phyloP scores from a whole-genome alignment of 2,113 vertebrate genomes.

The Falco punctatus region DNA sequence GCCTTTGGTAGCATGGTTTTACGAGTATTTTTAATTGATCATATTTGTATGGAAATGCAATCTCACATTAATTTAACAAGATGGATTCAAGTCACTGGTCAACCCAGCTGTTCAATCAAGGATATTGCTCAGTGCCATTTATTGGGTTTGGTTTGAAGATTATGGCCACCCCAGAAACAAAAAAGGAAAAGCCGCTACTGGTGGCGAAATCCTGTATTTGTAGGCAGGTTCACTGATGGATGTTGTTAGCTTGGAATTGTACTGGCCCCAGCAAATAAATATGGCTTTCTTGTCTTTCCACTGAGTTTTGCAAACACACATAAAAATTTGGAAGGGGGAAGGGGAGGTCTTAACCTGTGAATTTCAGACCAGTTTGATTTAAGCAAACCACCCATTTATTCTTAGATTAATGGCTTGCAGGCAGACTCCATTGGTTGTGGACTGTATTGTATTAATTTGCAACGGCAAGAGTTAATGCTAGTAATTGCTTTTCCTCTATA shows the following conservation, averaged over 20 bases:
- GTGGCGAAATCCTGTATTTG: not conserved
- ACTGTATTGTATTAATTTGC: conserved; percentile 53
- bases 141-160: conserved; percentile 2
- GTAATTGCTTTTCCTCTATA: conserved; percentile 49
- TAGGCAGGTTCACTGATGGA: conserved; percentile 3
- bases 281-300: not conserved
- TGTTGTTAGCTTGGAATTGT: not conserved
- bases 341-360: not conserved
- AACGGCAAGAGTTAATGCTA: conserved; percentile 54
- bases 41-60: conserved; percentile 71
- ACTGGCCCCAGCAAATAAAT: not conserved
- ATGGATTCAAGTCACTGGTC: conserved; percentile 58
- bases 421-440: not conserved
- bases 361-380: conserved; percentile 5
- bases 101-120: conserved; percentile 47
- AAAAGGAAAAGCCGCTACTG: not conserved
- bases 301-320: not conserved
- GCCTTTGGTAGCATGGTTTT: conserved; percentile 55
- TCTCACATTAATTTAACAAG: conserved; percentile 59
- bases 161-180: not conserved
- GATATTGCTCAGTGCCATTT: conserved; percentile 21
- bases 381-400: not conserved
- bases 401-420: not conserved
- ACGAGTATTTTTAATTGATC: conserved; percentile 66
- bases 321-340: not conserved